Base-by-base conservation (phyloP, 2,113 vertebrate species). In the Gavialis gangeticus region DNA sequence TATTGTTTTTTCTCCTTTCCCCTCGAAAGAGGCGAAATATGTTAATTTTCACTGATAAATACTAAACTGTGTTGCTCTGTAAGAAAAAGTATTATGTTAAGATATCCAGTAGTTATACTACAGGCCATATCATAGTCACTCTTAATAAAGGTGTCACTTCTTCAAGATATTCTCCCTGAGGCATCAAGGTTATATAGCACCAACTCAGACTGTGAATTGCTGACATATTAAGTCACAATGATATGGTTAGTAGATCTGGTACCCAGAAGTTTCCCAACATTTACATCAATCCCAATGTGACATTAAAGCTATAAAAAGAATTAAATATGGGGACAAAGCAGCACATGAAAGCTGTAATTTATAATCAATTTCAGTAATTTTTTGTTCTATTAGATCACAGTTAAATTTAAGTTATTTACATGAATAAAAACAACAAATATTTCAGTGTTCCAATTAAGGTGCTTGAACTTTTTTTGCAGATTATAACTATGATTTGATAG, bases 201-300 rank as follows among this genome's bases (percentile, higher is more conserved):
- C 66, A 19, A 19, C 64, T 17, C 63, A 66, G 27, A 12, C 25
- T 27, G 28, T 30, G 56, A 58, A 28, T 3, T 24, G 28, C 56
- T 58, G 28, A 11, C 11, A 21, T 46, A 30, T 10, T 67, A 73
- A 46, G 21, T 73, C 34, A 73, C 24, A 46, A 37, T 73, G 21
- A 73, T 73, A 24, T 2, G 21, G 46, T 73, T 73, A 46, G 17
- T 1, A 0, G 7, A 7, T 75, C 63, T 75, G 67, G 8, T 1
- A 3, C 60, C 14, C 67, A 1, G 1, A 0, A 0, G 81, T 25
- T 85, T 34, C 3, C 1, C 83, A 93, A 5, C 25, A 0, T 0
- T 46, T 73, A 46, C 34, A 73, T 73, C 34, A 73, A 73, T 46
- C 34, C 34, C 69, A 73, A 30, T 37, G 46, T 73, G 69, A 46